Evolutionary conservation across 2,797 vertebrate genomes (phyloP).

Genomic region (Spinus pinus): DNA sequence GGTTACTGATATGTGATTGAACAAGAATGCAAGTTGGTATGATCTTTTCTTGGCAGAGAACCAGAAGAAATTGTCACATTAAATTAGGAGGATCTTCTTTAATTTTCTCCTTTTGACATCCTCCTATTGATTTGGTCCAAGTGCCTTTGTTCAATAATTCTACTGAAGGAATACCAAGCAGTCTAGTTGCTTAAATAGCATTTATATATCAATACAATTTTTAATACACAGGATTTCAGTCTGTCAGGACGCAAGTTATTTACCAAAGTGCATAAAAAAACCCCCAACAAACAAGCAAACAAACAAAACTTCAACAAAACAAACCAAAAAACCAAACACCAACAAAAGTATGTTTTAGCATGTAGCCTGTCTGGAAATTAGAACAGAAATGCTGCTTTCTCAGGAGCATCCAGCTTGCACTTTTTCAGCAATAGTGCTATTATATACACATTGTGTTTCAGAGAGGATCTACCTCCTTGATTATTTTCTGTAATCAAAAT

Average conservation of each 20-base stretch:
- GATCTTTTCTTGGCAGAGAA: neutral
- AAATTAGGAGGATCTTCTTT: conserved; percentile 16
- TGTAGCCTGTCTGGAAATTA: neutral
- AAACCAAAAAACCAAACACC: no score
- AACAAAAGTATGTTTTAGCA: neutral
- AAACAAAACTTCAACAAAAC: neutral
- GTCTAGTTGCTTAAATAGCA: neutral
- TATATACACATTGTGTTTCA: conserved; percentile 8
- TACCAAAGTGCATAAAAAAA: neutral
- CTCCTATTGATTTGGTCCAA: conserved; percentile 8
- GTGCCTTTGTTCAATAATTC: conserved; percentile 9
- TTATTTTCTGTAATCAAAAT: conserved; percentile 22
- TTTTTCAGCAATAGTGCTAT: neutral
- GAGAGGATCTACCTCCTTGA: neutral
- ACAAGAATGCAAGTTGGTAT: neutral
- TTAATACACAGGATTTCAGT: neutral
- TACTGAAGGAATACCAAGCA: neutral
- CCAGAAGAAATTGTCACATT: conserved; percentile 10
- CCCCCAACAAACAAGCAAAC: neutral
- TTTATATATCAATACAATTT: neutral
- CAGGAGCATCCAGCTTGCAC: neutral
- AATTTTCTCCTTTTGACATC: conserved; percentile 23
- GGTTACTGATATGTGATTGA: neutral
- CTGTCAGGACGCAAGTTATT: neutral
- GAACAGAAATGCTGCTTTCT: neutral